These are phyloP conservation scores for Acromyrmex echinatior DNA, from an alignment of 1,140 invertebrate genomes.

Conservation along the genomic window DNA sequence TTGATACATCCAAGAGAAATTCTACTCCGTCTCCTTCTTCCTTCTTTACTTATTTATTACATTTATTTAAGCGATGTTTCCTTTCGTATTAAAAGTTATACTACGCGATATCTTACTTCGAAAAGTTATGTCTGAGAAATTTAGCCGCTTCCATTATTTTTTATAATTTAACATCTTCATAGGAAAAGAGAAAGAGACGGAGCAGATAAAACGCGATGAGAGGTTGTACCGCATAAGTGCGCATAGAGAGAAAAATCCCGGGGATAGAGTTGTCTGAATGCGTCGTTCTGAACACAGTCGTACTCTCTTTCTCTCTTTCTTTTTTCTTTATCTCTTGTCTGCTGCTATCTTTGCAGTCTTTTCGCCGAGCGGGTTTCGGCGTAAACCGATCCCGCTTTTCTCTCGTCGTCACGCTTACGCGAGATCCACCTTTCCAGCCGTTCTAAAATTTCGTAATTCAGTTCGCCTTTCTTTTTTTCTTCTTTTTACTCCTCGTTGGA, in stretches of 20 bases:
- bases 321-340: constrained; percentile 12
- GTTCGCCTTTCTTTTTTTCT: not conserved
- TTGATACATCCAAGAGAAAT: not conserved
- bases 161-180: constrained; percentile 30
- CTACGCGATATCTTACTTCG: not conserved
- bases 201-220: constrained; percentile 36
- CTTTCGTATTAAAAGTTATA: not conserved
- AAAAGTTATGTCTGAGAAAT: not conserved
- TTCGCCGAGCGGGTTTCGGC: constrained; percentile 35
- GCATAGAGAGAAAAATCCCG: constrained; percentile 41
- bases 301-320: constrained; percentile 12
- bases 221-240: constrained; percentile 48
- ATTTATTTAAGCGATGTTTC: not conserved
- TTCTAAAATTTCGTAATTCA: constrained; percentile 46
- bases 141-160: constrained; percentile 28
- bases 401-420: not conserved
- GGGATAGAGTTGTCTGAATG: constrained; percentile 57
- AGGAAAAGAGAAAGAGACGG: not conserved
- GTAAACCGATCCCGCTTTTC: constrained; percentile 48
- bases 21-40: not conserved
- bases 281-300: constrained; percentile 22
- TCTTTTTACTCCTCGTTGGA: constrained; percentile 15
- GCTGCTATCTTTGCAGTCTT: not conserved
- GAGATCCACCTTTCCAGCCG: constrained; percentile 17
- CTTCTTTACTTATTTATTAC: not conserved